Evolutionary conservation across 1,140 invertebrate species (phyloP).

Genomic region (Euwallacea similis): DNA sequence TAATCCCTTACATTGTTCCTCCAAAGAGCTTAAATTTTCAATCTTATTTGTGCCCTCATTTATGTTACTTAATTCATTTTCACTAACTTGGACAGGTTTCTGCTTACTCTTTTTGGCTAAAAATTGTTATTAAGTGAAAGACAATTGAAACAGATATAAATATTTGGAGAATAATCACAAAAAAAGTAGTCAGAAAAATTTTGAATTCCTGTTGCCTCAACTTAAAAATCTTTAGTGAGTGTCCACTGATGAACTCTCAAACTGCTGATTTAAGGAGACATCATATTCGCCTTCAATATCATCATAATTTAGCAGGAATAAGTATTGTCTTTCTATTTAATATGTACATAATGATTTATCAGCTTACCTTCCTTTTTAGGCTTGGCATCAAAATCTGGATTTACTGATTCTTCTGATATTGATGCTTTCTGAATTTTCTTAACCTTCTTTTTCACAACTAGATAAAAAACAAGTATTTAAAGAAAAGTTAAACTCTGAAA

Average conservation of each 20-base stretch:
- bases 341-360: not conserved
- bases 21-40: constrained; percentile 8
- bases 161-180: not conserved
- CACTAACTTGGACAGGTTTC: not conserved
- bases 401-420: constrained; percentile 29
- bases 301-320: constrained; percentile 30
- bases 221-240: constrained; percentile 32
- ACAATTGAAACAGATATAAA: not conserved
- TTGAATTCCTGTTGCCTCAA: constrained; percentile 40
- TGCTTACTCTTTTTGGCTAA: constrained; percentile 22
- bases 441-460: constrained; percentile 19
- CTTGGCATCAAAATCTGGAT: constrained; percentile 34
- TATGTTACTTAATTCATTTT: not conserved
- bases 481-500: too few relatives aligned
- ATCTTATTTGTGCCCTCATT: constrained; percentile 19
- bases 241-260: not conserved
- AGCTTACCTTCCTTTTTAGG: constrained; percentile 29
- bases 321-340: not conserved
- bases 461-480: not conserved
- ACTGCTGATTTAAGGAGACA: constrained; percentile 32
- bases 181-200: constrained; percentile 9
- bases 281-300: constrained; percentile 47
- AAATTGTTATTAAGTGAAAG: not conserved
- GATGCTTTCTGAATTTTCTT: constrained; percentile 15
- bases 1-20: too few relatives aligned